Evolutionary conservation across 2,888 invertebrate genomes (phyloP).

Genomic region (Callyntrura guangdongensis): DNA sequence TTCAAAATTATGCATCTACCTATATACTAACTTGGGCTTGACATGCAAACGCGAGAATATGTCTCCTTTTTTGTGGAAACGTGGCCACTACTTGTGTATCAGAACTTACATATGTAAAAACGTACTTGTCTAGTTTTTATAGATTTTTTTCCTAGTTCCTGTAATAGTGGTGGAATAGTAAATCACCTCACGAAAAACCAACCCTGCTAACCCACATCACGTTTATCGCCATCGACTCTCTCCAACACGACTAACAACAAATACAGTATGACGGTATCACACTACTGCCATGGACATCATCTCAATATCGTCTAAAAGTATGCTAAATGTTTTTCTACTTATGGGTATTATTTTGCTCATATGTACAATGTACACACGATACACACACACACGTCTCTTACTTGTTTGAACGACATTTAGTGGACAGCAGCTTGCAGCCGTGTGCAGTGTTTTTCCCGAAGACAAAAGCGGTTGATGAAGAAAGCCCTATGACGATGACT

Average conservation of each 20-base stretch:
- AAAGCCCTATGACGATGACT: constrained; percentile 55
- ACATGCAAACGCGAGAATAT: no score
- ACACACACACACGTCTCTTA: background rate
- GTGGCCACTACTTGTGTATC: no score
- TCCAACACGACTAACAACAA: background rate
- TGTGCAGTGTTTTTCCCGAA: constrained; percentile 46
- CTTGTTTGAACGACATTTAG: constrained; percentile 9
- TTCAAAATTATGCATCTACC: no score
- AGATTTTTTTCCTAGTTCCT: no score
- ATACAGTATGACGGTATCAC: background rate
- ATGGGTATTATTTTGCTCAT: constrained; percentile 4
- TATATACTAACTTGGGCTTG: no score
- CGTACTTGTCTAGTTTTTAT: no score
- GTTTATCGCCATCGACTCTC: background rate
- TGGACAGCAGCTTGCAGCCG: constrained; percentile 75
- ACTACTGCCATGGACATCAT: background rate
- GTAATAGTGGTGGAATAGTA: no score
- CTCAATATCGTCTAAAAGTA: background rate
- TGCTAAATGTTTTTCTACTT: constrained; percentile 53
- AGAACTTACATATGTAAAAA: no score
- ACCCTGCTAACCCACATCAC: background rate
- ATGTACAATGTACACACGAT: no score
- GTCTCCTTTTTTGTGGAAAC: no score
- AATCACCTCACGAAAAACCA: background rate
- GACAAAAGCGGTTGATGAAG: constrained; percentile 68